Evolutionary conservation across 2,888 invertebrate genomes (phyloP).

Genomic region (Philereme transversata): DNA sequence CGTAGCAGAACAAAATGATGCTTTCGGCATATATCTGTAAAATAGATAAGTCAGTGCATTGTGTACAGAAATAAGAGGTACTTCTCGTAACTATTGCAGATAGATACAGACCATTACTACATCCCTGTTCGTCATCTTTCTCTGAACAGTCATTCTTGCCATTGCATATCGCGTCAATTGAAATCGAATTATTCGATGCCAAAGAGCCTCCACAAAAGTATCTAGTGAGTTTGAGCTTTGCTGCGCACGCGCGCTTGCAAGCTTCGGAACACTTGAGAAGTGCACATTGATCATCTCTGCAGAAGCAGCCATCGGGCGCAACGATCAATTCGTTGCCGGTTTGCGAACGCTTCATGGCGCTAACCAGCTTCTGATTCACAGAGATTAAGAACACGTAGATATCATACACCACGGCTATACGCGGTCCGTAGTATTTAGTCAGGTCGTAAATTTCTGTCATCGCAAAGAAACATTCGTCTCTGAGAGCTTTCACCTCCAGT

Average conservation of each 20-base stretch:
- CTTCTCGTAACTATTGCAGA: too few relatives aligned
- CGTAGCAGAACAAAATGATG: conserved; percentile 59
- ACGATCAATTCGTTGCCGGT: conserved; percentile 61
- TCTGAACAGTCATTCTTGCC: conserved; percentile 57
- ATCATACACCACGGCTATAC: conserved; percentile 45
- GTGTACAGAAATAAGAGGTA: too few relatives aligned
- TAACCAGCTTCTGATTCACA: conserved; percentile 56
- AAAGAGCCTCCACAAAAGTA: conserved; percentile 49
- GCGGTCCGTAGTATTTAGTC: conserved; percentile 29
- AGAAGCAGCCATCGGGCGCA: conserved; percentile 54
- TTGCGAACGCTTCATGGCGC: conserved; percentile 60
- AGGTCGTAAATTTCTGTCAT: conserved; percentile 54
- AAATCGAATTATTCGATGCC: conserved; percentile 43
- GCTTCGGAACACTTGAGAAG: conserved; percentile 50
- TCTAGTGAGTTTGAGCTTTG: conserved; percentile 52
- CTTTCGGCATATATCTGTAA: conserved; percentile 61
- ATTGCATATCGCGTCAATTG: conserved; percentile 59
- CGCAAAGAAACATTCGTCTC: conserved; percentile 53
- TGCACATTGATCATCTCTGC: conserved; percentile 55
- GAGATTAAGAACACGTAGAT: conserved; percentile 50
- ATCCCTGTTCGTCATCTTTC: conserved; percentile 63
- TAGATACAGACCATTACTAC: conserved; percentile 52
- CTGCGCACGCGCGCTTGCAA: conserved; percentile 58
- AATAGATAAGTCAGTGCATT: background rate
- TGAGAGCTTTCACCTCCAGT: conserved; percentile 42